phyloP scores from a whole-genome alignment of 1,140 invertebrate species.

The Acromyrmex charruanus region DNA sequence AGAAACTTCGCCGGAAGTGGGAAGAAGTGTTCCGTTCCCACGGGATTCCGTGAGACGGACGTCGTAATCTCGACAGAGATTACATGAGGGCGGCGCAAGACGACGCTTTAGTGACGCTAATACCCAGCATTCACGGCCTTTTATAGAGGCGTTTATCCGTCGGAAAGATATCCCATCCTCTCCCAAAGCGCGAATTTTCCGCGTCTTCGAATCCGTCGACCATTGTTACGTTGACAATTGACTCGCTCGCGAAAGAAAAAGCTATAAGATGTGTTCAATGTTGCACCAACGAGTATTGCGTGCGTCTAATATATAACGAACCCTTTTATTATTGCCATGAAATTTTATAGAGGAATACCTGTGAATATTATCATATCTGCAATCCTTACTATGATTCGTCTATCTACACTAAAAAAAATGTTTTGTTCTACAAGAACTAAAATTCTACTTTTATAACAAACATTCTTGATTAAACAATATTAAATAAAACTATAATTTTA shows the following conservation, averaged over 20 bases:
- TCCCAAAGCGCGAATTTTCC: slow-evolving; percentile 9
- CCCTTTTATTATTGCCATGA: slow-evolving; percentile 1
- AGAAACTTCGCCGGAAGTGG: slow-evolving; percentile 2
- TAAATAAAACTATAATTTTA: too few species aligned
- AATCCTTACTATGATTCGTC: neutral
- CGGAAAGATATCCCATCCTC: slow-evolving; percentile 39
- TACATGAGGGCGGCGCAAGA: slow-evolving; percentile 49
- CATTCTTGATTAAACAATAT: too few species aligned
- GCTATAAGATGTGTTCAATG: slow-evolving; percentile 9
- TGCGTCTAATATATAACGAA: slow-evolving; percentile 1
- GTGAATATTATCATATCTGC: neutral
- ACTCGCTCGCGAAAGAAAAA: slow-evolving; percentile 32
- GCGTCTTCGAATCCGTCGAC: neutral
- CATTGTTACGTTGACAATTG: slow-evolving; percentile 63
- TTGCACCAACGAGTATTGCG: neutral
- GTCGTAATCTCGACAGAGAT: slow-evolving; percentile 73
- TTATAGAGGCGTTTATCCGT: slow-evolving; percentile 64
- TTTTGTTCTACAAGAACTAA: too few species aligned
- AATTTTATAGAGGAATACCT: neutral
- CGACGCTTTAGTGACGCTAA: slow-evolving; percentile 67
- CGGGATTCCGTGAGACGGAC: slow-evolving; percentile 42
- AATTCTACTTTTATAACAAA: too few species aligned
- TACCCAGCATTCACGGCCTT: slow-evolving; percentile 63
- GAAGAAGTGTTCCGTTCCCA: slow-evolving; percentile 23
- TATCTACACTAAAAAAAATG: neutral